Evolutionary conservation across 1,140 invertebrate genomes (phyloP).

Genomic region (Hyles vespertilio): DNA sequence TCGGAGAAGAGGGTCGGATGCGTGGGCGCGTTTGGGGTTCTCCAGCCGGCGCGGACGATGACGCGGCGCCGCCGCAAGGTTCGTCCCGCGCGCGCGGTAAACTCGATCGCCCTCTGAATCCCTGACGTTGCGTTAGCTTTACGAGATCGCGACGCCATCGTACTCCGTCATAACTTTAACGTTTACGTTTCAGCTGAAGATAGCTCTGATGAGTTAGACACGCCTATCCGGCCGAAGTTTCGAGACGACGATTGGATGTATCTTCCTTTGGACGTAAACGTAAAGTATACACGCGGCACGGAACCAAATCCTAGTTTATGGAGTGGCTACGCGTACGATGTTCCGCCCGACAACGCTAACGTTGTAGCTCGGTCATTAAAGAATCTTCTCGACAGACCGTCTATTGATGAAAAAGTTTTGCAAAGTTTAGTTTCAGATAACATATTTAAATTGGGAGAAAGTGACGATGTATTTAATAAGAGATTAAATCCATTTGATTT

Average conservation of each 20-base stretch:
- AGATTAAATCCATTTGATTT: constrained; percentile 35
- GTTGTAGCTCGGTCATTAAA: constrained; percentile 52
- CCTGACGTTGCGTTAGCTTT: constrained; percentile 36
- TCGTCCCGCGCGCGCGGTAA: constrained; percentile 60
- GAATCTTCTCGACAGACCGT: constrained; percentile 38
- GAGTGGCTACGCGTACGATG: constrained; percentile 6
- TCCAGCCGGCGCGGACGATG: constrained; percentile 59
- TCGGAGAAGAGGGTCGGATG: constrained; percentile 50
- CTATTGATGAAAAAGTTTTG: constrained; percentile 46
- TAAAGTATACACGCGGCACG: constrained; percentile 12
- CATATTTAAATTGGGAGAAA: constrained; percentile 42
- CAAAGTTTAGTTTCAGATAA: constrained; percentile 64
- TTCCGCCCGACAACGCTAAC: constrained; percentile 10
- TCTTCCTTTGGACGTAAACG: constrained; percentile 50
- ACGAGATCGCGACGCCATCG: constrained; percentile 45
- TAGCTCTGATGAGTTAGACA: constrained; percentile 69
- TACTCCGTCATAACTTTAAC: constrained; percentile 60
- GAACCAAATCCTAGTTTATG: constrained; percentile 2
- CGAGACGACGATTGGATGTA: constrained; percentile 69
- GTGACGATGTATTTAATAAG: constrained; percentile 1
- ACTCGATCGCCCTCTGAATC: constrained; percentile 43
- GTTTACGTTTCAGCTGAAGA: constrained; percentile 71
- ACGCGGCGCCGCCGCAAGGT: constrained; percentile 44
- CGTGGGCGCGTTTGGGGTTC: constrained; percentile 65
- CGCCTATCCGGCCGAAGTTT: constrained; percentile 41